Percentiles rank a stretch among this genome's conserved stretches.
Evolutionary conservation across 2,888 invertebrate genomes (phyloP).

Genomic region (Leucophenga montana): DNA sequence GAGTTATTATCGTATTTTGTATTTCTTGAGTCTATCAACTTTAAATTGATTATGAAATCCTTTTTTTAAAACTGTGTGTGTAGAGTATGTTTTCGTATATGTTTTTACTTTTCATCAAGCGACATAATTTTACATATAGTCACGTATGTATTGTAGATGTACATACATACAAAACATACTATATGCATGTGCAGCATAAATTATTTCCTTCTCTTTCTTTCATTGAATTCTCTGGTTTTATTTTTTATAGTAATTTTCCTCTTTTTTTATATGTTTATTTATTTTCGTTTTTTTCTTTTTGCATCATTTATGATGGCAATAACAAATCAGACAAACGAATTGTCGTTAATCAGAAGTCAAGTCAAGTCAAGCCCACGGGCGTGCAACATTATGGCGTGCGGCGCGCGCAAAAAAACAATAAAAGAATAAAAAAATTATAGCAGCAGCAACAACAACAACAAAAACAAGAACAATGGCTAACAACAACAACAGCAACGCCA

Average conservation of each 20-base stretch:
- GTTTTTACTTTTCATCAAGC: too few species aligned
- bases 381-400: conserved; percentile 7
- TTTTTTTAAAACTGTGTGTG: too few species aligned
- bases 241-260: neutral
- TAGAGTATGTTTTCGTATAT: too few species aligned
- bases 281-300: neutral
- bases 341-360: conserved; percentile 62
- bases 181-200: too few species aligned
- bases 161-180: too few species aligned
- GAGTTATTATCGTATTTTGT: too few species aligned
- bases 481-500: conserved; percentile 2
- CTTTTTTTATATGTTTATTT: neutral
- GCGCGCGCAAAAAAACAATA: conserved; percentile 19
- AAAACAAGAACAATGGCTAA: conserved; percentile 6
- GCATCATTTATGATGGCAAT: conserved; percentile 44
- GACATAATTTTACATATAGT: too few species aligned
- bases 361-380: conserved; percentile 23
- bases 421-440: neutral
- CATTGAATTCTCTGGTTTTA: neutral
- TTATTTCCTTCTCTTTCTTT: neutral
- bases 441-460: too few species aligned
- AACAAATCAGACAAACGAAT: conserved; percentile 67
- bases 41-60: too few species aligned
- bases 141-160: too few species aligned
- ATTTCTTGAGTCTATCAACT: too few species aligned